Evolutionary conservation across 2,888 invertebrate genomes (phyloP).

Genomic region (Cephus spinipes): DNA sequence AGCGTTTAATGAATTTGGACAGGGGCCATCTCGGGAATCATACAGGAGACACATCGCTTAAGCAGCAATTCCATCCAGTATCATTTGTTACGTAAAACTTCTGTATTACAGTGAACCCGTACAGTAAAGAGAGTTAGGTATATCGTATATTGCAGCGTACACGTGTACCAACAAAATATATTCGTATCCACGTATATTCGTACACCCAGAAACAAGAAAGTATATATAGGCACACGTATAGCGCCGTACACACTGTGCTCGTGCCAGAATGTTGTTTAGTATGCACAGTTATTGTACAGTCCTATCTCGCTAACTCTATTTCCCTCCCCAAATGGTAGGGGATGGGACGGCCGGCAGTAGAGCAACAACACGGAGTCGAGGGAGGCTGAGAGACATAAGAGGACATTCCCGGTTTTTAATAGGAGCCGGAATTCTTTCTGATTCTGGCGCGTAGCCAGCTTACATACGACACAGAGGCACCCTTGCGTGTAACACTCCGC

Average conservation of each 20-base stretch:
- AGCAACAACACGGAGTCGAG: conserved; percentile 19
- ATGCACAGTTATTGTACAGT: conserved; percentile 17
- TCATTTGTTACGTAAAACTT: conserved; percentile 34
- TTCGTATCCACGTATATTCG: background rate
- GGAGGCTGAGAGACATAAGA: conserved; percentile 38
- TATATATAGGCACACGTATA: background rate
- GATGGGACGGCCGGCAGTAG: background rate
- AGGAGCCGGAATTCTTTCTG: conserved; percentile 45
- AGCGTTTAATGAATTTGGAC: conserved; percentile 56
- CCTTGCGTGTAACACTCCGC: conserved; percentile 43
- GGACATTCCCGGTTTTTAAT: conserved; percentile 52
- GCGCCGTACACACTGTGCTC: background rate
- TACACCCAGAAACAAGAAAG: background rate
- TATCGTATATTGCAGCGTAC: background rate
- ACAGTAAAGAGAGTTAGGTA: background rate
- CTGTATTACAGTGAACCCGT: background rate
- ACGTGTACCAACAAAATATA: background rate
- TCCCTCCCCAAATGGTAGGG: conserved; percentile 13
- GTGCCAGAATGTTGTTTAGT: conserved; percentile 21
- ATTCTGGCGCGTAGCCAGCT: conserved; percentile 49
- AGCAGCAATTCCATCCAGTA: conserved; percentile 42
- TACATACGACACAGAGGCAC: conserved; percentile 32
- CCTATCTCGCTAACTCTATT: conserved; percentile 23
- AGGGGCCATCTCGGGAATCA: conserved; percentile 46
- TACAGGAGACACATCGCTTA: conserved; percentile 45